Evolutionary conservation across 2,888 invertebrate species (phyloP).

Genomic region (Caenorhabditis wallacei): DNA sequence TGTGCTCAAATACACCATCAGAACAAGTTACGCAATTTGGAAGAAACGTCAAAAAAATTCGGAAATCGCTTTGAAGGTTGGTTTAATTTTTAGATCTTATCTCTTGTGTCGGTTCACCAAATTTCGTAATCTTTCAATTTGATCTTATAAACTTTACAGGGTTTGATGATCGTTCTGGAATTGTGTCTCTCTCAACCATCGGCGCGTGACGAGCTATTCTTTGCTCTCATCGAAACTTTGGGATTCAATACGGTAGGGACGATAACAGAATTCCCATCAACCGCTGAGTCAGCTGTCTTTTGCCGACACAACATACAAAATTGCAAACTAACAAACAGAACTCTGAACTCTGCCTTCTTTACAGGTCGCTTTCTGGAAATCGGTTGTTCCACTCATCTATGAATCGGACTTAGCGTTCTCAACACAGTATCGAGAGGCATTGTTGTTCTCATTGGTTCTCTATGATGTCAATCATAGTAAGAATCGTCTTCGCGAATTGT

Average conservation of each 20-base stretch:
- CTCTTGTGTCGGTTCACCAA: background rate
- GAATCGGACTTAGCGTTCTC: constrained; percentile 78
- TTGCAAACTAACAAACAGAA: constrained; percentile 45
- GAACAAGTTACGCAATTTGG: constrained; percentile 68
- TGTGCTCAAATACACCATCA: constrained; percentile 33
- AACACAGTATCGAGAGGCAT: constrained; percentile 77
- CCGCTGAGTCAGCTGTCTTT: constrained; percentile 33
- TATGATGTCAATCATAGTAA: constrained; percentile 80
- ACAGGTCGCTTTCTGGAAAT: constrained; percentile 76
- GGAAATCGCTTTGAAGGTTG: constrained; percentile 75
- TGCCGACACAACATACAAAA: constrained; percentile 32
- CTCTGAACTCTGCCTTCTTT: constrained; percentile 36
- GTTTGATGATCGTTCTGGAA: constrained; percentile 77
- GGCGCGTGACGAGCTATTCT: constrained; percentile 71
- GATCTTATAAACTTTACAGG: constrained; percentile 62
- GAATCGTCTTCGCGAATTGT: constrained; percentile 77
- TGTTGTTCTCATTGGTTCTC: constrained; percentile 77
- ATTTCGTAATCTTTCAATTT: constrained; percentile 4
- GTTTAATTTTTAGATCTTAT: background rate
- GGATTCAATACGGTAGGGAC: constrained; percentile 75
- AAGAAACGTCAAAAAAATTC: constrained; percentile 71
- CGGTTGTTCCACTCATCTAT: constrained; percentile 76
- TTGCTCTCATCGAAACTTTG: constrained; percentile 71
- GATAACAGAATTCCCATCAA: constrained; percentile 21
- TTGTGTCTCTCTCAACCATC: constrained; percentile 72